A percentile compares a stretch with the other conserved stretches of the same genome.
These are phyloP conservation scores for Cyrtorhinus lividipennis DNA, from an alignment of 1,140 invertebrate genomes.

Conservation along the genomic window DNA sequence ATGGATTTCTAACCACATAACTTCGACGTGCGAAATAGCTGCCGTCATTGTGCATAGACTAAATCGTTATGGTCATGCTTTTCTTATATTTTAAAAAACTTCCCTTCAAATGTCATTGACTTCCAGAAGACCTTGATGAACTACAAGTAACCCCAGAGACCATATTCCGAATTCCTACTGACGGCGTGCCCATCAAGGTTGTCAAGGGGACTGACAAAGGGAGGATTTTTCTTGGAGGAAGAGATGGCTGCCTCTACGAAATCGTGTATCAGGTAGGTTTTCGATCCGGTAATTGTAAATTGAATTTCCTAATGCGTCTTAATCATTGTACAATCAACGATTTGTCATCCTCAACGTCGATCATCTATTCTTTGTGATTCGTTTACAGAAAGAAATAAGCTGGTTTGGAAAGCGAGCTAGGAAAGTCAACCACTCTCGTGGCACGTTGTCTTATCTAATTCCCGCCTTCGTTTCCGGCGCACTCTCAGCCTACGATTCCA, in stretches of 20 bases:
- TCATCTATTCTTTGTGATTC: too few species aligned
- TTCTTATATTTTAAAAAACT: too few species aligned
- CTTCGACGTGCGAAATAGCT: too few species aligned
- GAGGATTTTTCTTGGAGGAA: conserved; percentile 87
- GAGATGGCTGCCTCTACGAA: conserved; percentile 91
- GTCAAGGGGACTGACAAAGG: conserved; percentile 70
- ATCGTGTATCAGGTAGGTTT: conserved; percentile 70
- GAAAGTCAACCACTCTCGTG: conserved; percentile 88
- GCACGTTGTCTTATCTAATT: conserved; percentile 70
- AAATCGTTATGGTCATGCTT: too few species aligned
- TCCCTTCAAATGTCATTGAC: too few species aligned
- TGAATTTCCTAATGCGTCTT: background rate
- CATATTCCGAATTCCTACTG: conserved; percentile 81
- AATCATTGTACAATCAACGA: conserved; percentile 14
- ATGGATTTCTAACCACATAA: background rate
- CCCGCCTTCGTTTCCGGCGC: conserved; percentile 79
- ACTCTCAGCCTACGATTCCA: conserved; percentile 72
- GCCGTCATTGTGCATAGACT: too few species aligned
- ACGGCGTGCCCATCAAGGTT: conserved; percentile 72
- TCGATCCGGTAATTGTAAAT: too few species aligned
- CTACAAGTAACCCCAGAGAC: conserved; percentile 88
- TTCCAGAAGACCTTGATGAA: conserved; percentile 39
- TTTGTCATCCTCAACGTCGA: too few species aligned
- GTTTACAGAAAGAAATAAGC: conserved; percentile 52
- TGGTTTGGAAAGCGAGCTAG: conserved; percentile 93